Evolutionary conservation across 2,888 invertebrate genomes (phyloP), one percentile per base, ranked within the genome.

Genomic region (Clivina fossor): DNA sequence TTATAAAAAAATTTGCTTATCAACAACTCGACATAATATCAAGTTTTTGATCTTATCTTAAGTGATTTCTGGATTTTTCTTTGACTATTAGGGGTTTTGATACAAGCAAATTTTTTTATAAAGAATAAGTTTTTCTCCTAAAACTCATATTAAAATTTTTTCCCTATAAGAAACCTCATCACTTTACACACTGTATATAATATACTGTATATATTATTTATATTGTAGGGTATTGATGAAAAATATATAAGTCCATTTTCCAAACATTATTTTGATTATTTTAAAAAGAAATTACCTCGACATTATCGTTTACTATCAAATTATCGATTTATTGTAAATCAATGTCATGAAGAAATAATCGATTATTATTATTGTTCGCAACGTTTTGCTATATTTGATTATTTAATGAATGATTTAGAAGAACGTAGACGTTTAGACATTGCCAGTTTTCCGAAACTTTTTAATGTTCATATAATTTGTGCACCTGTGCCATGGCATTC

Each of bases 401-500:
- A 88, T 71, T 78, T 90, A 43, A 69, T 91, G 19, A 78, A 84
- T 63, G 88, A 90, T 70, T 80, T 81, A 0, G 66, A 67, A 0
- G 89, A 91, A 69, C 74, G 80, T 59, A 66, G 67, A 37, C 78
- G 89, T 13, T 73, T 90, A 9, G 67, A 65, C 38, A 78, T 84
- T 58, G 68, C 77, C 44, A 78, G 78, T 37, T 68, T 82, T 46
- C 88, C 87, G 0, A 70, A 78, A 0, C 76, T 81, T 40, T 88
- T 84, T 78, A 87, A 88, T 1, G 71, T 79, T n/a, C 74, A 83
- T 60, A 72, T 80, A 4, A 80, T 94, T 33, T 78, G 90, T 48
- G 89, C 91, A 2, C 95, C 96, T 0, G 82, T 93, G 33, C 88
- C 93, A 0, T 96, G 94, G 94, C 93, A 91, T 71, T 78, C 80